Base-by-base conservation (phyloP, 2,113 vertebrate species). In the Grammomys surdaster region DNA sequence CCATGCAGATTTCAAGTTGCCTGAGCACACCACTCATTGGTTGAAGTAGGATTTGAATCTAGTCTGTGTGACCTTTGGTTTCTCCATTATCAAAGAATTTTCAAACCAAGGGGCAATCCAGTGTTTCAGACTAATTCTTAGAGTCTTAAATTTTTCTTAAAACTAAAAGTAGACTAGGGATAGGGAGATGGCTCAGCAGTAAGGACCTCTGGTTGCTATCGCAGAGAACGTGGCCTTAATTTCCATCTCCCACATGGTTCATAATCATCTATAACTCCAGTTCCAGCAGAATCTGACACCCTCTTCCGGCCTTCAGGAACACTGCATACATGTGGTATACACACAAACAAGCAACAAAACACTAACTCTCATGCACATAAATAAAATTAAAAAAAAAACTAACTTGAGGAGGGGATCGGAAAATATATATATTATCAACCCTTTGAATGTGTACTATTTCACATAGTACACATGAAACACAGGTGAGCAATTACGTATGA, bases 51-150 rank as follows among this genome's bases (percentile, higher is more conserved):
- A 69, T 82, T 48, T 86, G 60, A 86, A 78, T 72, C 17, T 9
- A 20, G 17, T 40, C 51, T 56, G 1, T n/a, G 56, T 69, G 22
- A 40, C 24, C 22, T 67, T 70, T 46, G 54, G 11, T 78, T 92
- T 72, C 48, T 63, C 51, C 33, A 31, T 75, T 87, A 43, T 31
- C 54, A 56, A 75, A 75, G 46, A 43, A 26, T 75, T 90, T 33
- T 73, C 40, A 87, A 90, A 51, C n/a, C 31, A 51, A 51, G 63
- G 43, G 40, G n/a, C 46, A 67, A 58, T 58, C 19, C 33, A 20
- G 46, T 65, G 81, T 58, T 89, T 93, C 19, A 85, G 36, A 84
- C 17, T 67, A 85, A 46, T 91, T 93, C 65, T 85, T 58, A 67
- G n/a, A 36, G 24, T 11, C 16, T 84, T 78, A 56, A 80, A 70